Conservation (phyloP, 2,888 invertebrate genomes). For the Rhabditoides inermis region DNA sequence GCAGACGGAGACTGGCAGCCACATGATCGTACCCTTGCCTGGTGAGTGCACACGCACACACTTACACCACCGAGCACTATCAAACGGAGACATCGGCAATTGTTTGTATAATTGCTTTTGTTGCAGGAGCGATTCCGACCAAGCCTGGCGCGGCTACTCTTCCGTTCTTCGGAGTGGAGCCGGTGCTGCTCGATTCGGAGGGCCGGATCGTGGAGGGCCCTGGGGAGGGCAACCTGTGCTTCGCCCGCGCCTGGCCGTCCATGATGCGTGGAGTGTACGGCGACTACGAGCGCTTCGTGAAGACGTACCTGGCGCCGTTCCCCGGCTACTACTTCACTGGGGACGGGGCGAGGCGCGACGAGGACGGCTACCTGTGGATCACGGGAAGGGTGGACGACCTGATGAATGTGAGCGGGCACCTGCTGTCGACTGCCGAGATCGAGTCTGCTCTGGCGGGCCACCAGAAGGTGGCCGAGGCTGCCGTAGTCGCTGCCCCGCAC, state of each 20-base stretch:
- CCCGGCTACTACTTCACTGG: constrained; percentile 95
- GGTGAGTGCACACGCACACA: too few species aligned
- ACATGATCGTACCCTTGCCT: constrained; percentile 82
- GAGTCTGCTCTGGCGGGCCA: constrained; percentile 59
- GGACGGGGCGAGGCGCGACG: constrained; percentile 68
- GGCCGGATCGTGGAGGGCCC: constrained; percentile 54
- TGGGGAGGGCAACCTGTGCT: constrained; percentile 59
- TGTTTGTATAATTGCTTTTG: too few species aligned
- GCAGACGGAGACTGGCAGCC: constrained; percentile 83
- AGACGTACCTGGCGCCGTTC: constrained; percentile 88
- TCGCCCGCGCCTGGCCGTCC: constrained; percentile 91
- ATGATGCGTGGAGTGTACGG: constrained; percentile 89
- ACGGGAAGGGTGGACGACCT: constrained; percentile 76
- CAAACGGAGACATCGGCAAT: too few species aligned
- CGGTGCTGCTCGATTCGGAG: constrained; percentile 75
- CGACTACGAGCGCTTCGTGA: constrained; percentile 76
- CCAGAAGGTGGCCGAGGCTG: constrained; percentile 75
- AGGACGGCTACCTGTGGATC: constrained; percentile 70
- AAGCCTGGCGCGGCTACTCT: constrained; percentile 96
- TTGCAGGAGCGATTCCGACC: constrained; percentile 84
- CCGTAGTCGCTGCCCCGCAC: constrained; percentile 89
- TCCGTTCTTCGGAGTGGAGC: constrained; percentile 92
- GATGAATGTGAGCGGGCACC: constrained; percentile 94
- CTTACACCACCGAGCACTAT: too few species aligned
- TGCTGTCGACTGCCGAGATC: constrained; percentile 88